Evolutionary conservation across 2,113 vertebrate species (phyloP).

Genomic region (Rhinichthys klamathensis): DNA sequence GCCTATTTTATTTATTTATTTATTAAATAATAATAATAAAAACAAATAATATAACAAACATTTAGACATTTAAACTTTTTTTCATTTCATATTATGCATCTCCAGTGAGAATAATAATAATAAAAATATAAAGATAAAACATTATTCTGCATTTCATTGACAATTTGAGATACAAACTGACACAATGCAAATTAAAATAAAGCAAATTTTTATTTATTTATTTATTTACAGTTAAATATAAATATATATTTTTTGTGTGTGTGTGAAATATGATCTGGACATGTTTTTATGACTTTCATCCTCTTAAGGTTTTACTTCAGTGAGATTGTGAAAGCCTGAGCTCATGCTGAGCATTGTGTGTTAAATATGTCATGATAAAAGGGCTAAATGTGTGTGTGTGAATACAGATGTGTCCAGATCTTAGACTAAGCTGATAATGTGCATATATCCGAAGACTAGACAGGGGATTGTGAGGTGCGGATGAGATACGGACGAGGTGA

Average conservation of each 20-base stretch:
- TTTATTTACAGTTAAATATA: too few species aligned
- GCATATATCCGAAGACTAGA: neutral
- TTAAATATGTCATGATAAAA: neutral
- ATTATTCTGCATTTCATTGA: too few species aligned
- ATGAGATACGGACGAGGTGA: neutral
- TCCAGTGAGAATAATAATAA: too few species aligned
- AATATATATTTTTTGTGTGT: too few species aligned
- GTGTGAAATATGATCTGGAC: neutral
- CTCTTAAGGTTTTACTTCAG: neutral
- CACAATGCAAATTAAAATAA: too few species aligned
- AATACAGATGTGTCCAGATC: slow-evolving; percentile 15
- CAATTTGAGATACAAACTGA: too few species aligned
- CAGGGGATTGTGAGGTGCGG: neutral
- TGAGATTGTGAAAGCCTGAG: neutral
- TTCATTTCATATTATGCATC: too few species aligned
- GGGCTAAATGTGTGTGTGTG: neutral
- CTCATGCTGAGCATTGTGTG: neutral
- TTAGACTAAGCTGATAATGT: neutral
- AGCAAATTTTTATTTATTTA: too few species aligned
- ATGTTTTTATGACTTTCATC: neutral
- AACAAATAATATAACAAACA: too few species aligned
- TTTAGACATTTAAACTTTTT: too few species aligned
- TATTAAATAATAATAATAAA: too few species aligned
- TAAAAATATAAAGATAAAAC: too few species aligned
- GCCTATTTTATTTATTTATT: neutral